phyloP scores from a whole-genome alignment of 2,888 invertebrate genomes.

The Tubulanus polymorphus region DNA sequence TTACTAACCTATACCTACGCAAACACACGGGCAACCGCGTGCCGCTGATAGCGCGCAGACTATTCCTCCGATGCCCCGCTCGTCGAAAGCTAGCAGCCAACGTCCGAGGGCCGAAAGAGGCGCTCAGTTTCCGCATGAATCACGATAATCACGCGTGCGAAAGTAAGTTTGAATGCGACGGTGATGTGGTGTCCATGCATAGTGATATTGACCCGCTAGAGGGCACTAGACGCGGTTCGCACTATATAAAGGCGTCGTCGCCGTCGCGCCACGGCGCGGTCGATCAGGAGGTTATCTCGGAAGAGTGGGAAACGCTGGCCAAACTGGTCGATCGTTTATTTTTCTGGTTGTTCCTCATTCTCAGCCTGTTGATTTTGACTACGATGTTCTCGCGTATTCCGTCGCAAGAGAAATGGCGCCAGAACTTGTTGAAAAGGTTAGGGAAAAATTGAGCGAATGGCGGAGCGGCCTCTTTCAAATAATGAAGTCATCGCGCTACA shows the following conservation, averaged over 20 bases:
- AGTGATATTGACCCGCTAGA: background rate
- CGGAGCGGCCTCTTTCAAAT: too few relatives aligned
- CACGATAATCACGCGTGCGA: background rate
- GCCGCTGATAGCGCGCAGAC: background rate
- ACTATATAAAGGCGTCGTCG: too few relatives aligned
- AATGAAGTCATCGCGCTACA: too few relatives aligned
- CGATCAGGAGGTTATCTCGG: conserved; percentile 11
- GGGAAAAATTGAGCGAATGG: too few relatives aligned
- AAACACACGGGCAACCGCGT: background rate
- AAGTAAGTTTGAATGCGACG: background rate
- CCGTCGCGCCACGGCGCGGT: background rate
- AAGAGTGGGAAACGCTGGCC: conserved; percentile 27
- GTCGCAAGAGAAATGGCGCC: too few relatives aligned
- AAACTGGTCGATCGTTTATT: conserved; percentile 27
- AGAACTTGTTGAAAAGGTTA: too few relatives aligned
- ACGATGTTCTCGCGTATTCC: conserved; percentile 20
- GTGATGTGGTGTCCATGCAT: background rate
- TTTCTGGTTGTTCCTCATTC: conserved; percentile 30
- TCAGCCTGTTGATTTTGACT: conserved; percentile 22
- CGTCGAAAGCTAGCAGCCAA: background rate
- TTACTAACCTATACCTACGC: conserved; percentile 24
- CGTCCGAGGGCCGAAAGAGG: background rate
- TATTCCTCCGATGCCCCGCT: background rate
- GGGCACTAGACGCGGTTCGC: background rate
- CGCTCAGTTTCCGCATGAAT: background rate